Evolutionary conservation across 1,140 invertebrate genomes (phyloP), one percentile per base, ranked within the genome.

Genomic region (Camponotus pennsylvanicus): DNA sequence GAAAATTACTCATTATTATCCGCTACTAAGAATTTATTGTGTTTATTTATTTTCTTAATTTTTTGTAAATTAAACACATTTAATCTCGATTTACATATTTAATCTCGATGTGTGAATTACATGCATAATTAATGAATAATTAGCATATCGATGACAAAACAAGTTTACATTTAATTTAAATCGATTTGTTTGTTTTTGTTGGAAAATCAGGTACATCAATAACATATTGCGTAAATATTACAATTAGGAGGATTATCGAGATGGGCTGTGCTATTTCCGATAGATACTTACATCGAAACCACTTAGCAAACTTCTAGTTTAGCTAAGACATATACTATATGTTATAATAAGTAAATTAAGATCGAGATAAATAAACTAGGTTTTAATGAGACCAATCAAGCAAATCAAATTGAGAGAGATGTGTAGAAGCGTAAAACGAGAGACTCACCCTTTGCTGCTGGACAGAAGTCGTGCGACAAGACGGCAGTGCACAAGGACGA

Each of bases 391-490:
- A 75, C 49, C 59, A 32, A 59, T 42, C 4, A 83, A 83, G 79
- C 79, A 73, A 83, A 73, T 64, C 7, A 82, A 82, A 73, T 49
- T 21, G 69, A 77, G 34, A 83, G 55, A 77, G 34, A 83, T 34
- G 70, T 63, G 76, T 67, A 64, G 5, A 59, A 55, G 78, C 42
- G 11, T 63, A 61, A 77, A 15, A 32, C 42, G 55, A 61, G 27
- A 77, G 75, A 95, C 94, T 95, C 92, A 95, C 94, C 94, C 94
- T 91, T 95, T 95, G 83, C 94, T 95, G 94, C 88, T 88, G 90
- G 90, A 79, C 86, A 91, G 85, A 92, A 89, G 91, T 94, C 88
- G 93, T 91, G 91, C 92, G 89, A 92, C 92, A 94, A 94, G 92
- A 91, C 92, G 91, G 92, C 87, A 91, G 94, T 94, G 94, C 92